These are phyloP conservation scores for Drosophila kanekoi DNA, from an alignment of 2,888 invertebrate genomes.

Conservation along the genomic window DNA sequence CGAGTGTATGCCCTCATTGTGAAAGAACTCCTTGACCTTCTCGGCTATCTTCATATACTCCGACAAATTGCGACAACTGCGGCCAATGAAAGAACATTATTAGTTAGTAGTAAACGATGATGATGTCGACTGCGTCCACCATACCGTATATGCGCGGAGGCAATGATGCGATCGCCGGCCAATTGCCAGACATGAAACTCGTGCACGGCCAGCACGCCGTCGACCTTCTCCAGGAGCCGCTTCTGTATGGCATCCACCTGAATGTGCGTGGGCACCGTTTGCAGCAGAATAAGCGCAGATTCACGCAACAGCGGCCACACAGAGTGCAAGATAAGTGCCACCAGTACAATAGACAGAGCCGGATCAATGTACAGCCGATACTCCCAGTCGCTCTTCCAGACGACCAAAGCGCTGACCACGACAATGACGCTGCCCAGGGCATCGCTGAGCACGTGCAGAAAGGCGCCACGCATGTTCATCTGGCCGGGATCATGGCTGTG, in stretches of 20 bases:
- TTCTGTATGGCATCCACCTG: slow-evolving; percentile 97
- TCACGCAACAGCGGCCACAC: slow-evolving; percentile 97
- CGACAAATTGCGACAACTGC: slow-evolving; percentile 95
- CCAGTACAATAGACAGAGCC: slow-evolving; percentile 94
- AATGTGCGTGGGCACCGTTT: slow-evolving; percentile 99
- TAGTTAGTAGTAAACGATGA: neutral
- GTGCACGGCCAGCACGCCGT: slow-evolving; percentile 97
- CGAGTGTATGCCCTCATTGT: slow-evolving; percentile 99
- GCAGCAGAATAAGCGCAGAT: slow-evolving; percentile 96
- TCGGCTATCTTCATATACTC: slow-evolving; percentile 99
- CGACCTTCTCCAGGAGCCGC: slow-evolving; percentile 94
- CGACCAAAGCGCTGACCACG: slow-evolving; percentile 89
- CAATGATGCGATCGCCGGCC: slow-evolving; percentile 98
- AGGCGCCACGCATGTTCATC: slow-evolving; percentile 99
- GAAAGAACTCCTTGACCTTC: slow-evolving; percentile 98
- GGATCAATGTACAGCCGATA: slow-evolving; percentile 97
- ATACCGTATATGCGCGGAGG: slow-evolving; percentile 97
- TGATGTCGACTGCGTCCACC: neutral
- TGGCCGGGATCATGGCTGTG: slow-evolving; percentile 90
- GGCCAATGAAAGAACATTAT: slow-evolving; percentile 18
- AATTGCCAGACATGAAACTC: slow-evolving; percentile 99
- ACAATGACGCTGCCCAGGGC: slow-evolving; percentile 94
- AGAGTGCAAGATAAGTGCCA: slow-evolving; percentile 93
- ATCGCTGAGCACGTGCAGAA: slow-evolving; percentile 98
- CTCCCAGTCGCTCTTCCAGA: slow-evolving; percentile 93